These are phyloP conservation scores for Ganaspis sp. DNA, from an alignment of 1,140 invertebrate species.

Conservation along the genomic window DNA sequence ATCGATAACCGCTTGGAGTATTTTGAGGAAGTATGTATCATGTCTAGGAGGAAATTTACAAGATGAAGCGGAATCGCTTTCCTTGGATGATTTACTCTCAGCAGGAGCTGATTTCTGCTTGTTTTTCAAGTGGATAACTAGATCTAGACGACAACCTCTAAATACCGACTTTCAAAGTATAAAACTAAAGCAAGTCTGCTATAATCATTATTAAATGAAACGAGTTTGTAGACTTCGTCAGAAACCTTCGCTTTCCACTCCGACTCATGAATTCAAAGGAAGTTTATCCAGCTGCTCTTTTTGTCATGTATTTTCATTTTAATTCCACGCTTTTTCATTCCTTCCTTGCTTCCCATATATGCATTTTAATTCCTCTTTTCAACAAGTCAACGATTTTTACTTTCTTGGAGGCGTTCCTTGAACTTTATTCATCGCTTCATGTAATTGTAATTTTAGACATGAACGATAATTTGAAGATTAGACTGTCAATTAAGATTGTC, in stretches of 20 bases:
- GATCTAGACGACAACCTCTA: slow-evolving; percentile 30
- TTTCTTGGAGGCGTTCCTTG: too few relatives aligned
- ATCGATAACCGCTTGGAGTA: slow-evolving; percentile 11
- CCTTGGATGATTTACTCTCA: slow-evolving; percentile 49
- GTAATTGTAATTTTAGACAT: too few relatives aligned
- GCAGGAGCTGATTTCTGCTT: slow-evolving; percentile 40
- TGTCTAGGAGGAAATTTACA: slow-evolving; percentile 5
- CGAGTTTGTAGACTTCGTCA: not conserved
- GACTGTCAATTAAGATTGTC: too few relatives aligned
- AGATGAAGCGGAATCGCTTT: slow-evolving; percentile 41
- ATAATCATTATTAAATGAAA: not conserved
- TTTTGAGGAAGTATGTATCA: not conserved
- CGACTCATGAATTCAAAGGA: not conserved
- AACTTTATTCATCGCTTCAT: too few relatives aligned
- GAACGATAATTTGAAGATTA: too few relatives aligned
- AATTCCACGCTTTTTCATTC: too few relatives aligned
- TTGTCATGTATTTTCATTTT: too few relatives aligned
- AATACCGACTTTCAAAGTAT: not conserved
- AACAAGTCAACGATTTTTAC: not conserved
- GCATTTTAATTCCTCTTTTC: not conserved
- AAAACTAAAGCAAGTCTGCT: not conserved
- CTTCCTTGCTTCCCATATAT: not conserved
- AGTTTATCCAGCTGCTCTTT: not conserved
- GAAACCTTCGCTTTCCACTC: not conserved
- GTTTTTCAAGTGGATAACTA: slow-evolving; percentile 48